phyloP scores from a whole-genome alignment of 2,113 vertebrate genomes.

The Opisthocomus hoazin region DNA sequence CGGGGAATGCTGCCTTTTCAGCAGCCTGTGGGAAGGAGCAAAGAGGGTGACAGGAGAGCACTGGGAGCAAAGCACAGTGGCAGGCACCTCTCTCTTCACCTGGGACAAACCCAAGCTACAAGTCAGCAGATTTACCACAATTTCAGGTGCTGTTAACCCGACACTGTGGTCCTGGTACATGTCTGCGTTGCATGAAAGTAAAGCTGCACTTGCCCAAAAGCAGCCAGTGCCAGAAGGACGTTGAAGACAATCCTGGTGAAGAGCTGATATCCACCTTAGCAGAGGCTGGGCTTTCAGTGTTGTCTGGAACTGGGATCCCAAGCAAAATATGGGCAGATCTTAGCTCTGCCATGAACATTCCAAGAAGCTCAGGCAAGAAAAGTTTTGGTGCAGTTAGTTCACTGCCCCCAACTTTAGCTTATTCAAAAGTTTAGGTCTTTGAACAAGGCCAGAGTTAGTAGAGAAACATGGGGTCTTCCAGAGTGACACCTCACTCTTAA shows the following conservation, averaged over 20 bases:
- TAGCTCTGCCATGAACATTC: background rate
- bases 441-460: background rate
- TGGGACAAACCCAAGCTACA: background rate
- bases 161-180: background rate
- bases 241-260: background rate
- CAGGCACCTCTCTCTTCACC: background rate
- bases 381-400: background rate
- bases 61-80: background rate
- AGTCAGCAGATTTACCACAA: background rate
- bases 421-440: background rate
- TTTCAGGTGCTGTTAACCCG: background rate
- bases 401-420: background rate
- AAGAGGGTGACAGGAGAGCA: background rate
- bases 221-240: background rate
- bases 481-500: background rate
- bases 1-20: background rate
- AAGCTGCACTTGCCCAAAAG: background rate
- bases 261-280: background rate
- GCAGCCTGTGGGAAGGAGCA: background rate
- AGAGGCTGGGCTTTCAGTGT: background rate
- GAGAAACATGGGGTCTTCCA: background rate
- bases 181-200: background rate
- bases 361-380: background rate
- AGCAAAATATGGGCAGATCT: background rate
- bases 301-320: background rate